Percentiles rank a stretch among this genome's conserved stretches.
Evolutionary conservation across 2,113 vertebrate species (phyloP).

Genomic region (Hypomesus transpacificus): DNA sequence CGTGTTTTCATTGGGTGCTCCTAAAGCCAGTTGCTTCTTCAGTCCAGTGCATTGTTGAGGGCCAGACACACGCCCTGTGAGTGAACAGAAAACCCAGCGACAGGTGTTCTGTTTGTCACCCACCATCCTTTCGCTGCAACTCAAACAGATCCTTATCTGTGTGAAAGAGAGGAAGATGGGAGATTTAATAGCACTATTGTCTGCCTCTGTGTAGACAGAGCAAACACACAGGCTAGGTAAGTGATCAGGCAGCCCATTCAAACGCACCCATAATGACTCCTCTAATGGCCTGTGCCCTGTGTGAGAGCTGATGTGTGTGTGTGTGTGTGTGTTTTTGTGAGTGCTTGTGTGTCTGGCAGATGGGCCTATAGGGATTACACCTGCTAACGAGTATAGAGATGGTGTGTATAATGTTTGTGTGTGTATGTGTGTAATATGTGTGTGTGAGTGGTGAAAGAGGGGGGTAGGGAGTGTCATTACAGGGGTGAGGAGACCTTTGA

Average conservation of each 20-base stretch:
- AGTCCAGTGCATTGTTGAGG: background rate
- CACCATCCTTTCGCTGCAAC: constrained; percentile 26
- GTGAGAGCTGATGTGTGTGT: constrained; percentile 1
- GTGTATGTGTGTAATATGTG: too few species aligned
- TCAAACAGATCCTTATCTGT: constrained; percentile 39
- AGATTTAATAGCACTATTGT: constrained; percentile 11
- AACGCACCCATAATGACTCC: constrained; percentile 38
- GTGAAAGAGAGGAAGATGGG: constrained; percentile 25
- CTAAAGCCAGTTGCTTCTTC: too few species aligned
- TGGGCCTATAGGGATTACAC: constrained; percentile 64
- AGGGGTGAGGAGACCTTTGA: too few species aligned
- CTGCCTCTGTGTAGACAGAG: constrained; percentile 23
- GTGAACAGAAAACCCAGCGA: background rate
- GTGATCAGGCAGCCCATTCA: constrained; percentile 35
- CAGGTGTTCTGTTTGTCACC: constrained; percentile 29
- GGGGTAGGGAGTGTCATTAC: too few species aligned
- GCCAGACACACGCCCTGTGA: background rate
- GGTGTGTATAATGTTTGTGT: background rate
- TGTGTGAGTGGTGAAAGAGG: too few species aligned
- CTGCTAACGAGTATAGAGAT: constrained; percentile 55
- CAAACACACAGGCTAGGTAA: constrained; percentile 43
- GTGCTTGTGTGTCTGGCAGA: constrained; percentile 54
- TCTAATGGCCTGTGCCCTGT: constrained; percentile 25
- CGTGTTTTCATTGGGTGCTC: too few species aligned
- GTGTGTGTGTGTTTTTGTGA: background rate